These are phyloP conservation scores for Coelogynopora nodosa DNA, from an alignment of 2,888 invertebrate genomes.

Conservation along the genomic window DNA sequence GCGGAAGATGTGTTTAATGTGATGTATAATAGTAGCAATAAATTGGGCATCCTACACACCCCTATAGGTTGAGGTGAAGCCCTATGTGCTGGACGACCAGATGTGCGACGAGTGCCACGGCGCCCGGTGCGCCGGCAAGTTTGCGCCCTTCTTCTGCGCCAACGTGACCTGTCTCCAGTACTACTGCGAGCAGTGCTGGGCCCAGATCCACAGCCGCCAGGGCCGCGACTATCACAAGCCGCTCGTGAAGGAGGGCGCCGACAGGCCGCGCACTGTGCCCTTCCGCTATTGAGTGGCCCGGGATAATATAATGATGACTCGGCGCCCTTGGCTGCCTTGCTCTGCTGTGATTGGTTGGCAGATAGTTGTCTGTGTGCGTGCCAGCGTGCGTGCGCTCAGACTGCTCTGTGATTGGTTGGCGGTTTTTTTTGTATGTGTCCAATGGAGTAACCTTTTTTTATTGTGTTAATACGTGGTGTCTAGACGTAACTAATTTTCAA, in stretches of 20 bases:
- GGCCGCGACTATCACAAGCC: slow-evolving; percentile 99
- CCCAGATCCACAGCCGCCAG: slow-evolving; percentile 84
- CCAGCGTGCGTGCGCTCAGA: neutral
- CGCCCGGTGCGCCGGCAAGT: slow-evolving; percentile 89
- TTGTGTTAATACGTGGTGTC: neutral
- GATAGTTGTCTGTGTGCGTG: neutral
- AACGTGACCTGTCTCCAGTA: slow-evolving; percentile 99
- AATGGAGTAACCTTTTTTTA: neutral
- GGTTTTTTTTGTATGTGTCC: neutral
- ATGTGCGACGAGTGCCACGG: slow-evolving; percentile 91
- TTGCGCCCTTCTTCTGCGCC: slow-evolving; percentile 99
- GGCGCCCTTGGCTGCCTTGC: neutral
- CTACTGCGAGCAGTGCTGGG: slow-evolving; percentile 99
- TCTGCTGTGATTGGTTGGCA: neutral
- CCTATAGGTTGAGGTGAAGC: slow-evolving; percentile 77
- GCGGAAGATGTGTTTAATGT: no score
- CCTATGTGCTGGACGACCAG: slow-evolving; percentile 98
- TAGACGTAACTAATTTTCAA: no score
- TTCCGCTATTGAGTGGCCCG: slow-evolving; percentile 75
- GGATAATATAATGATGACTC: no score
- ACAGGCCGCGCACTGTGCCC: slow-evolving; percentile 86
- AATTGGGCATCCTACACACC: no score
- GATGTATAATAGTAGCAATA: no score
- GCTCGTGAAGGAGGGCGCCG: slow-evolving; percentile 93
- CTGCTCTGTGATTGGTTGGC: neutral